These are phyloP conservation scores for Sphyrna mokarran DNA, from an alignment of 2,113 vertebrate genomes.

Conservation along the genomic window DNA sequence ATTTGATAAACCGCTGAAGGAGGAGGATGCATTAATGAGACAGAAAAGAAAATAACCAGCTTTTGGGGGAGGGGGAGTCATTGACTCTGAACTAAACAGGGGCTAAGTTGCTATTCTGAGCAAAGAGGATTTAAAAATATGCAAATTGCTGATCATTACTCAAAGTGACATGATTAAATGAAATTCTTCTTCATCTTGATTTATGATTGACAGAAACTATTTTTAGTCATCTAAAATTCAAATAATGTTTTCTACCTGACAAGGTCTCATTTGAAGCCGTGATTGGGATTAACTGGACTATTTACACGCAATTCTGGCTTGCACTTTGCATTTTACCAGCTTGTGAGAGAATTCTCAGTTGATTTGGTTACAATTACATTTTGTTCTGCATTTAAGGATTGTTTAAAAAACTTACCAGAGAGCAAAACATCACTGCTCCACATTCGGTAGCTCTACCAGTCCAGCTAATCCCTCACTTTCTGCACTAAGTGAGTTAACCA, in stretches of 20 bases:
- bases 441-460: background rate
- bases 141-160: background rate
- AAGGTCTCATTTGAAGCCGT: background rate
- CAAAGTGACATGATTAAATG: background rate
- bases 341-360: background rate
- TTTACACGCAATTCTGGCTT: background rate
- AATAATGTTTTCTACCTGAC: background rate
- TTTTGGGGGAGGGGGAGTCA: background rate
- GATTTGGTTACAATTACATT: background rate
- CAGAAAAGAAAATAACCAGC: background rate
- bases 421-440: background rate
- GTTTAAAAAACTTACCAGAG: background rate
- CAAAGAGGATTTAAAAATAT: background rate
- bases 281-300: background rate
- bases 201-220: slow-evolving; percentile 4
- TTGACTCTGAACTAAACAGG: background rate
- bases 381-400: background rate
- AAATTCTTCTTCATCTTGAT: background rate
- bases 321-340: background rate
- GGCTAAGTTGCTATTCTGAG: background rate
- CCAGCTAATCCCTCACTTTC: background rate
- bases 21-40: background rate
- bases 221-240: background rate
- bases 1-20: too few species aligned
- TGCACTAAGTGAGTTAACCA: background rate